phyloP scores from a whole-genome alignment of 1,140 invertebrate species.

The Nixonia krombeini region DNA sequence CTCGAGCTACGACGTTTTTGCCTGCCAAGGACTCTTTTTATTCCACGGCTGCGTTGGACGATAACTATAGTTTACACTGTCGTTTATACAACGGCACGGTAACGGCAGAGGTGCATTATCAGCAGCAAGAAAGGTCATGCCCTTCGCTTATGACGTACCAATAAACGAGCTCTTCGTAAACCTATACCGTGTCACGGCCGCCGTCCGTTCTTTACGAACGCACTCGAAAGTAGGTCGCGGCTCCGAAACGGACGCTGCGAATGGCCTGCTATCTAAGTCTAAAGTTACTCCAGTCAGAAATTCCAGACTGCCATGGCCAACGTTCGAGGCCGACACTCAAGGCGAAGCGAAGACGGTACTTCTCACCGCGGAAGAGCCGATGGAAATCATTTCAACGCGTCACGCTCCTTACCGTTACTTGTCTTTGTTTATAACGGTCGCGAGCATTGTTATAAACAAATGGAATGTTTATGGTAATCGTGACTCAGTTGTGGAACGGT shows the following conservation, averaged over 20 bases:
- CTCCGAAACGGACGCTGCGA: slow-evolving; percentile 47
- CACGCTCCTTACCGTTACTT: no score
- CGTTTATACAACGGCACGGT: slow-evolving; percentile 30
- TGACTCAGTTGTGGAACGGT: no score
- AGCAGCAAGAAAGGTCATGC: slow-evolving; percentile 39
- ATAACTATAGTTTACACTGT: slow-evolving; percentile 37
- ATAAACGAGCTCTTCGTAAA: slow-evolving; percentile 44
- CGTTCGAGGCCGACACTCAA: not conserved
- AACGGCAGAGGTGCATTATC: slow-evolving; percentile 36
- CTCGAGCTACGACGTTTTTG: slow-evolving; percentile 13
- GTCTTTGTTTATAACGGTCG: no score
- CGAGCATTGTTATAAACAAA: no score
- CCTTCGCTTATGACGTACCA: slow-evolving; percentile 47
- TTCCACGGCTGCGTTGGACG: slow-evolving; percentile 19
- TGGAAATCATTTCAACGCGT: no score
- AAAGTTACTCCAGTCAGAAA: slow-evolving; percentile 14
- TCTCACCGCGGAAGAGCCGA: no score
- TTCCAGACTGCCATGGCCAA: slow-evolving; percentile 7
- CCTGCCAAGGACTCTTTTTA: slow-evolving; percentile 37
- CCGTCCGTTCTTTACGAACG: slow-evolving; percentile 39
- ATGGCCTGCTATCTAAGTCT: slow-evolving; percentile 14
- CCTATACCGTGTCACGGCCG: slow-evolving; percentile 51
- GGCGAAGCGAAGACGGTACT: no score
- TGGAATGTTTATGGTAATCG: no score
- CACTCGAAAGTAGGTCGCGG: slow-evolving; percentile 55